Evolutionary conservation across 2,797 vertebrate genomes (phyloP), one percentile per base, ranked within the genome.

Genomic region (Cyprinella venusta): DNA sequence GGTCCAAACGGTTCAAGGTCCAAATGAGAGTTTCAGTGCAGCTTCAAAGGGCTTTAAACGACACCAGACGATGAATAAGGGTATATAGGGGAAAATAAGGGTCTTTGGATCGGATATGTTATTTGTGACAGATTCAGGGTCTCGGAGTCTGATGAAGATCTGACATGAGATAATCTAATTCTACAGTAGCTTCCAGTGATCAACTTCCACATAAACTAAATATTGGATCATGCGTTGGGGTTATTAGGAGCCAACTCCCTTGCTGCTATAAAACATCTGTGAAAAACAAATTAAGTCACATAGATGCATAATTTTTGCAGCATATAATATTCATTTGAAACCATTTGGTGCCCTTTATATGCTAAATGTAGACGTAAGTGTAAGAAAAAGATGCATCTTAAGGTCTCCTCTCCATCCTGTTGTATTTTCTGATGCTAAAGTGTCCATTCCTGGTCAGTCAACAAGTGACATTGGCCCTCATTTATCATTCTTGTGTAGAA

Each of bases 331-430:
- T 78, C 42, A 33, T 15, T 33, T 64, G 18, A 77, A 77, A 77
- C n/a, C 59, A 26, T 69, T 38, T 76, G 10, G 19, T 50, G 72
- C 71, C 40, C 75, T 42, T 61, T 52, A 30, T 52, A 30, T 65
- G 56, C n/a, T 75, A 16, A n/a, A 54, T 76, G 21, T 59, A 40
- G 12, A 77, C 15, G 38, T 26, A 67, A 80, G 65, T 63, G 36
- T 75, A 75, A 76, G 64, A 26, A 75, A 84, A 76, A 80, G 52
- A 69, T 84, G 76, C 85, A 76, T 85, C 30, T 36, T 21, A 38
- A 54, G 42, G 45, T 63, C 48, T 30, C 76, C 52, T 63, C 48
- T 30, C 76, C 52, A 76, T 50, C 10, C 7, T 50, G 45, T 79
- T 79, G 18, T 36, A 21, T 38, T 12, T n/a, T 36, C 63, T 50